Conservation (phyloP, 2,888 invertebrate species). For the Acanthosepion lycidas region DNA sequence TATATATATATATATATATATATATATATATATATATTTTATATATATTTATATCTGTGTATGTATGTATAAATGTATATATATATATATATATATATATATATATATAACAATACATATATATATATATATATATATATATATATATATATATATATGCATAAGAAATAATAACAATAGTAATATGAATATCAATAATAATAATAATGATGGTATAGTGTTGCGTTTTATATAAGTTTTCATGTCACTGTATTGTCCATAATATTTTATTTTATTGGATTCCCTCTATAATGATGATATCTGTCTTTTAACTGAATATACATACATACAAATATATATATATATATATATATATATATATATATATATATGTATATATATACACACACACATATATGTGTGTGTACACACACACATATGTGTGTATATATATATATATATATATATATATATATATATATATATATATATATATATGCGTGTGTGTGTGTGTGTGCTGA, state of each 20-base stretch:
- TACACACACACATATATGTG: too few relatives aligned
- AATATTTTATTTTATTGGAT: background rate
- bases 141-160: background rate
- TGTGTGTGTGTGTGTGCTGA: too few relatives aligned
- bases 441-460: background rate
- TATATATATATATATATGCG: too few relatives aligned
- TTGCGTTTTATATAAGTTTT: background rate
- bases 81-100: background rate
- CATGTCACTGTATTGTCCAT: background rate
- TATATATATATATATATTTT: background rate
- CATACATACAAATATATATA: background rate
- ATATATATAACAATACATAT: background rate
- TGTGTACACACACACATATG: background rate
- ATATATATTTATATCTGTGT: background rate
- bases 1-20: background rate
- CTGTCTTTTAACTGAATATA: background rate
- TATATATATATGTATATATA: background rate
- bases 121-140: background rate
- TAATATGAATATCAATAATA: background rate
- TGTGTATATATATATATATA: background rate
- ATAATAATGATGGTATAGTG: background rate
- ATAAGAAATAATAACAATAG: slow-evolving; percentile 33
- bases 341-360: background rate
- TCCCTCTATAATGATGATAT: background rate
- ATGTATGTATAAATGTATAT: background rate